Percentiles rank a stretch among this genome's conserved stretches.
phyloP scores from a whole-genome alignment of 2,113 vertebrate species.

The Varanus salvator region DNA sequence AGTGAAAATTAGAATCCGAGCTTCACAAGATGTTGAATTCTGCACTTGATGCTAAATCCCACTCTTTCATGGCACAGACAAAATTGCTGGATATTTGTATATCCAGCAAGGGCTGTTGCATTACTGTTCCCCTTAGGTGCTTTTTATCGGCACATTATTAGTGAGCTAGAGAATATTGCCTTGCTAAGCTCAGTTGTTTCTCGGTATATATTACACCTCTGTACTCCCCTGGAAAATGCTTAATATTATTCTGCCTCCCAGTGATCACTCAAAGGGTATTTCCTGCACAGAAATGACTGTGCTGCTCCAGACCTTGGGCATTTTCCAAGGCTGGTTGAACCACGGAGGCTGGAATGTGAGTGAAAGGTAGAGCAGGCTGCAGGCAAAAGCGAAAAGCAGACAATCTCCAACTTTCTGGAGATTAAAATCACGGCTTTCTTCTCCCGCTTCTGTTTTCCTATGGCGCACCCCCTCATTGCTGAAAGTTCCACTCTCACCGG shows the following conservation, averaged over 20 bases:
- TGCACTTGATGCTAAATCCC: not conserved
- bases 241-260: not conserved
- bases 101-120: not conserved
- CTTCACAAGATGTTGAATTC: not conserved
- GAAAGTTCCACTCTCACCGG: not conserved
- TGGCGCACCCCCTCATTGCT: not conserved
- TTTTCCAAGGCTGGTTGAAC: too few relatives aligned
- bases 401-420: not conserved
- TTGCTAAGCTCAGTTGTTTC: not conserved
- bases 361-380: too few relatives aligned
- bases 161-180: not conserved
- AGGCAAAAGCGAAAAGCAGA: not conserved
- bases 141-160: not conserved
- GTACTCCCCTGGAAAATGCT: not conserved
- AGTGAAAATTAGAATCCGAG: not conserved
- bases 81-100: too few relatives aligned
- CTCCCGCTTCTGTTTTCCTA: not conserved
- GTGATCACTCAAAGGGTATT: not conserved
- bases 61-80: not conserved
- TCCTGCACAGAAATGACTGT: too few relatives aligned
- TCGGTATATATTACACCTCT: too few relatives aligned
- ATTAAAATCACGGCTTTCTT: not conserved
- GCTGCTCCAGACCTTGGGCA: too few relatives aligned
- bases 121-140: not conserved
- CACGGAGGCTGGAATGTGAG: too few relatives aligned